Conservation (phyloP, 30 jellyfish, hydroid and myxozoan genomes). For the Aurelia sp. region DNA sequence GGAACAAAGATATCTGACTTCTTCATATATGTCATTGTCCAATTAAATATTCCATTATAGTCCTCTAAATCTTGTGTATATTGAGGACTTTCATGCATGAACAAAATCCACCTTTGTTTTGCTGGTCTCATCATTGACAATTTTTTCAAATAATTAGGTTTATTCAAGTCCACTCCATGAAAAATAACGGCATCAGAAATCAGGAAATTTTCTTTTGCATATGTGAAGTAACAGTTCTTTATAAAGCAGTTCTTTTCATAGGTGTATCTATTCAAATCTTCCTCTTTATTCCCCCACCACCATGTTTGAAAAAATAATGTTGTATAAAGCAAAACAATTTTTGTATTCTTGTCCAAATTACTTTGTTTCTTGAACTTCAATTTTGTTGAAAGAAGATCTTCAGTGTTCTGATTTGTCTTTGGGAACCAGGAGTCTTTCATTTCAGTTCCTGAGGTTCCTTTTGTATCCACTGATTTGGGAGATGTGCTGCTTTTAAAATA, state of each 20-base stretch:
- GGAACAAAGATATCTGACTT: constrained; percentile 90
- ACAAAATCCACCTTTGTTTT: constrained; percentile 88
- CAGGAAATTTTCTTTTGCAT: constrained; percentile 61
- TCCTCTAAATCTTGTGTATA: constrained; percentile 59
- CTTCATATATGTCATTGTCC: constrained; percentile 97
- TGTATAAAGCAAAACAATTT: constrained; percentile 79
- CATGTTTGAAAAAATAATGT: constrained; percentile 75
- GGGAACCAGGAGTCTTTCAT: neutral
- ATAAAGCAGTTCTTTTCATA: constrained; percentile 62
- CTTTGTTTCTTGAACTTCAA: constrained; percentile 16
- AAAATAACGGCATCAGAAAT: constrained; percentile 90
- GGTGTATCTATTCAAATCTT: constrained; percentile 66
- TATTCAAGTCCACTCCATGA: constrained; percentile 93
- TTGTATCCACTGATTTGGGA: too few species aligned
- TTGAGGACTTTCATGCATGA: constrained; percentile 95
- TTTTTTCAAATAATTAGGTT: constrained; percentile 63
- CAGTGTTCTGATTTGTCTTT: neutral
- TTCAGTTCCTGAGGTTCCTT: neutral
- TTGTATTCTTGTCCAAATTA: constrained; percentile 19
- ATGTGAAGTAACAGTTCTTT: constrained; percentile 80
- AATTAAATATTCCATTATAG: constrained; percentile 82
- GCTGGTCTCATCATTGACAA: constrained; percentile 57
- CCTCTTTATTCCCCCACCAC: constrained; percentile 79
- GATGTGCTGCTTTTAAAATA: too few species aligned
- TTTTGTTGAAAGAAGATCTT: neutral